Percentiles rank a stretch among this genome's conserved stretches.
Evolutionary conservation across 2,797 vertebrate species (phyloP).

Genomic region (Falco cherrug): DNA sequence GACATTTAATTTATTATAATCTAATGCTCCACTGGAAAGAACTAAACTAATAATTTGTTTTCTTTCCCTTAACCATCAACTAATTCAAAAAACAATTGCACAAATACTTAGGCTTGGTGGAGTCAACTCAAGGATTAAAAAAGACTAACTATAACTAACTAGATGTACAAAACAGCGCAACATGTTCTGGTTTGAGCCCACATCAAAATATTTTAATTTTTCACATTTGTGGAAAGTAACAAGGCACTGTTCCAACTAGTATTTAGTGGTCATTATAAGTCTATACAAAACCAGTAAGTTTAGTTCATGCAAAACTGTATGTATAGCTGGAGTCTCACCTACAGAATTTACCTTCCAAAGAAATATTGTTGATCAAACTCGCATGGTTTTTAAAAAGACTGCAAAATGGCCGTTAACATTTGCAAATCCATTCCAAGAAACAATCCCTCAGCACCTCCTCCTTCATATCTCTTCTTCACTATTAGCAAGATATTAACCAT

Average conservation of each 20-base stretch:
- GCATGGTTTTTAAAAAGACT: neutral
- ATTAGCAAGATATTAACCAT: neutral
- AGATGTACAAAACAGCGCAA: neutral
- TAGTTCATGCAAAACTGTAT: neutral
- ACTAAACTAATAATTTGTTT: neutral
- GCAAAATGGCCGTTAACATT: neutral
- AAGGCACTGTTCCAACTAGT: neutral
- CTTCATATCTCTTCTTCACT: neutral
- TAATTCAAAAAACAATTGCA: neutral
- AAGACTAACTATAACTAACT: neutral
- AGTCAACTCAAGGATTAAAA: neutral
- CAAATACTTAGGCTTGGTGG: neutral
- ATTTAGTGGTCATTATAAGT: neutral
- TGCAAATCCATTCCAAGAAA: neutral
- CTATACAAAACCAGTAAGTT: neutral
- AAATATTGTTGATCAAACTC: neutral
- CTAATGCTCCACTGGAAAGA: neutral
- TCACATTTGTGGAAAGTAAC: neutral
- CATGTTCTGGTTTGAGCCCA: neutral
- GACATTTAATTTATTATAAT: neutral
- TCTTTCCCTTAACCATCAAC: neutral
- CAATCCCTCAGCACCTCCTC: neutral
- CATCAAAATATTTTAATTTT: neutral
- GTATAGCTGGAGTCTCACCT: neutral
- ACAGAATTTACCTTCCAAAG: neutral